Evolutionary conservation across 2,797 vertebrate species (phyloP).

Genomic region (Oreochromis grahami): DNA sequence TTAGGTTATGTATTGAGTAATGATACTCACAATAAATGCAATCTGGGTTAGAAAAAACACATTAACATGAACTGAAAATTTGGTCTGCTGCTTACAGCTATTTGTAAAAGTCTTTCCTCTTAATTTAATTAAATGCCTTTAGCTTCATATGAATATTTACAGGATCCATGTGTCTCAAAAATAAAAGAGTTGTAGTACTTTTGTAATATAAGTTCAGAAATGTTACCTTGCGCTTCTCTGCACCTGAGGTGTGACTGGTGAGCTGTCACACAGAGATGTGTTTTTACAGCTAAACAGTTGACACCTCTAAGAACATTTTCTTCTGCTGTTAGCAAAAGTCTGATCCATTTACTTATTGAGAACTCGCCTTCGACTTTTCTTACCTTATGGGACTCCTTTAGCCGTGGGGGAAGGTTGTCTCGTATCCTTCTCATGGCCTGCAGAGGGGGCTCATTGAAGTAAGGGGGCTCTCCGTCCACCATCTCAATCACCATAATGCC

Average conservation of each 20-base stretch:
- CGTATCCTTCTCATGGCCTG: constrained; percentile 99
- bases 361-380: not conserved
- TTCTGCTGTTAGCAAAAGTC: not conserved
- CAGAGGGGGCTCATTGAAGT: constrained; percentile 97
- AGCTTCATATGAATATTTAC: not conserved
- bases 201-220: not conserved
- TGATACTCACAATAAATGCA: not conserved
- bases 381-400: constrained; percentile 96
- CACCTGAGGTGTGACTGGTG: not conserved
- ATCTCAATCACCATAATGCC: constrained; percentile 99
- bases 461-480: constrained; percentile 97
- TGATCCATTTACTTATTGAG: not conserved
- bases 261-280: not conserved
- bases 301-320: not conserved
- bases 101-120: not conserved
- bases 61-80: not conserved
- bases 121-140: not conserved
- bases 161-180: not conserved
- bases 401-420: constrained; percentile 92
- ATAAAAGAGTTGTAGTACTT: not conserved
- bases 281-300: not conserved
- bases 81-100: not conserved
- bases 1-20: not conserved
- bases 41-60: not conserved
- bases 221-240: not conserved